A percentile compares a stretch with the other conserved stretches of the same genome.
phyloP scores from a whole-genome alignment of 2,888 invertebrate genomes.

The Drosophila paucipuncta region DNA sequence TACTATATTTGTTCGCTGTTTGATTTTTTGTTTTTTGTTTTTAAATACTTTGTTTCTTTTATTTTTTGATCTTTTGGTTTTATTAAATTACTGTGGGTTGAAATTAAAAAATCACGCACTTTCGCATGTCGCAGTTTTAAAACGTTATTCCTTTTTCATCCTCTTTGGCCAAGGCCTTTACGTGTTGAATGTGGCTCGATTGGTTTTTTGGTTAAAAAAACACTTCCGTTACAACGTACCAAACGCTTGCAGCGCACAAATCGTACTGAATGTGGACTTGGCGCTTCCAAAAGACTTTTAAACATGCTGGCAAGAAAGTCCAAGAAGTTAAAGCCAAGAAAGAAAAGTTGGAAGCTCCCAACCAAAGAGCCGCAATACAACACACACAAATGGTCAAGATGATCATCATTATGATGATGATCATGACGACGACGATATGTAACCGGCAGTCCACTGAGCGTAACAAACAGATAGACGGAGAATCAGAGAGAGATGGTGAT shows the following conservation, averaged over 20 bases:
- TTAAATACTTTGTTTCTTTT: constrained; percentile 6
- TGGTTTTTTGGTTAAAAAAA: constrained; percentile 25
- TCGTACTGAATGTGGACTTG: constrained; percentile 72
- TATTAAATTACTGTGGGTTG: constrained; percentile 6
- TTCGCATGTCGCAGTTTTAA: constrained; percentile 14
- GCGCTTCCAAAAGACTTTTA: constrained; percentile 80
- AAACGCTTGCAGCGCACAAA: constrained; percentile 75
- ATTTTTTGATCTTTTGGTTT: constrained; percentile 6
- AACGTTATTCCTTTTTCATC: constrained; percentile 27
- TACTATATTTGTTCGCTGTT: constrained; percentile 20
- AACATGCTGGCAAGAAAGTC: constrained; percentile 78
- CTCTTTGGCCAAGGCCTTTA: constrained; percentile 15
- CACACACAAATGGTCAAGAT: constrained; percentile 67
- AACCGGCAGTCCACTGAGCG: constrained; percentile 48
- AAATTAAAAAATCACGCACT: constrained; percentile 42
- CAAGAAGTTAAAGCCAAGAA: constrained; percentile 71
- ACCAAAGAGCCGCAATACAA: constrained; percentile 41
- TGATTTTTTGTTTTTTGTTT: background rate
- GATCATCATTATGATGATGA: constrained; percentile 40
- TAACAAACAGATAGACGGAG: constrained; percentile 17
- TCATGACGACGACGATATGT: constrained; percentile 29
- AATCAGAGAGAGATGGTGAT: background rate
- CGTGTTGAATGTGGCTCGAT: constrained; percentile 40
- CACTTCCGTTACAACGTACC: constrained; percentile 75
- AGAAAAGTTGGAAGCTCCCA: constrained; percentile 69